phyloP scores from a whole-genome alignment of 2,797 vertebrate genomes.

The Clamator glandarius region DNA sequence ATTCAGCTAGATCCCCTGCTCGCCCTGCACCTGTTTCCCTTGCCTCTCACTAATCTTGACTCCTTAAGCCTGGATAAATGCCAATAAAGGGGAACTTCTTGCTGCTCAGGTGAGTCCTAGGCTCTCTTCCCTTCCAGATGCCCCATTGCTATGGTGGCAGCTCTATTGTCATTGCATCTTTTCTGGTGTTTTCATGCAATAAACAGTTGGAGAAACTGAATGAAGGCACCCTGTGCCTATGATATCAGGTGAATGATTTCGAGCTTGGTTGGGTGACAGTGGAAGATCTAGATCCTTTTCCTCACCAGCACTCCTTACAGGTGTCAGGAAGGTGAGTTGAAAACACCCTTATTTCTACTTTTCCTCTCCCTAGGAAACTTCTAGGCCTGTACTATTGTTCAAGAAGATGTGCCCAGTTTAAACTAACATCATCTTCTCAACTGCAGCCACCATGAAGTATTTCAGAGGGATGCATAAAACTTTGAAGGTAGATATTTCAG shows the following conservation, averaged over 20 bases:
- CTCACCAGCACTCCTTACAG: neutral
- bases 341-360: neutral
- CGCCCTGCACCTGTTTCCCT: rapidly evolving
- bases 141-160: neutral
- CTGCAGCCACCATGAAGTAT: rapidly evolving
- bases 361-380: neutral
- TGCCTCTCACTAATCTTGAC: neutral
- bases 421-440: neutral
- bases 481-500: neutral
- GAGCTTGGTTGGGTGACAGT: neutral
- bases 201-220: neutral
- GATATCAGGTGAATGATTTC: neutral
- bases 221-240: neutral
- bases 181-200: neutral
- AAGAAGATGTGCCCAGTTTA: neutral
- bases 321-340: neutral
- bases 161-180: neutral
- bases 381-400: neutral
- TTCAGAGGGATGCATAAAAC: neutral
- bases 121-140: neutral
- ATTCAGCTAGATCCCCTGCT: neutral
- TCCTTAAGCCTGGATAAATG: neutral
- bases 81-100: neutral
- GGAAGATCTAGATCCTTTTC: neutral
- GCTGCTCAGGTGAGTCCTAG: neutral